Base-by-base conservation (phyloP, 2,113 vertebrate genomes). In the Pyrgilauda ruficollis region DNA sequence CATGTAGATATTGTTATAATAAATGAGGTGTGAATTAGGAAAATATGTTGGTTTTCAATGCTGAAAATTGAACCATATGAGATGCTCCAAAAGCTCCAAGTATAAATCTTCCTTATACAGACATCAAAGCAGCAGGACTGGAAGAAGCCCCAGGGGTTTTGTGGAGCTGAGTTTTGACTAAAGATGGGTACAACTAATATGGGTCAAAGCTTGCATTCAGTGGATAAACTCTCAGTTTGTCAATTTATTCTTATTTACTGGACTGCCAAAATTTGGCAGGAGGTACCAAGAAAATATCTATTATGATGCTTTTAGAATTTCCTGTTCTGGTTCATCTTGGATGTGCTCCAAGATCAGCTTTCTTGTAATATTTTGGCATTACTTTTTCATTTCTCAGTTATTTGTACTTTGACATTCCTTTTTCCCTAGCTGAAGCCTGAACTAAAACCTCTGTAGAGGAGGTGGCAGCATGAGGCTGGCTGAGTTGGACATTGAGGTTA, bases 91-190 rank as follows among this genome's bases (percentile, higher is more conserved):
- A 87, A 91, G 39, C 63, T 85, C 76, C 1, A 5, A 70, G 19
- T 59, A 78, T 62, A 92, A 92, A 93, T 90, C 96, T 97, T 87
- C 84, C 67, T 96, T 94, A 95, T 89, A 85, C 83, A 95, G 95
- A 94, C 93, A 96, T 97, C 96, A 97, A 97, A 98, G 96, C 30
- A 12, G 92, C 84, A 91, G 82, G 24, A 88, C 31, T 84, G 22
- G 66, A 92, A 84, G 53, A 93, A 86, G 23, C 61, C 93, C 59
- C 64, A 43, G 77, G 68, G 62, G 73, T 46, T 31, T 67, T 84
- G 58, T 72, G 85, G 17, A 93, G 35, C 47, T 64, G 52, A 86
- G 52, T 92, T 96, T 96, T 95, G 90, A 87, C 94, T 94, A 95
- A 95, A 95, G 83, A 96, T 81, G 92, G 96, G 18, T 94, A 89